Conservation (phyloP, 2,888 invertebrate genomes). For the Mactromeris polynyma region DNA sequence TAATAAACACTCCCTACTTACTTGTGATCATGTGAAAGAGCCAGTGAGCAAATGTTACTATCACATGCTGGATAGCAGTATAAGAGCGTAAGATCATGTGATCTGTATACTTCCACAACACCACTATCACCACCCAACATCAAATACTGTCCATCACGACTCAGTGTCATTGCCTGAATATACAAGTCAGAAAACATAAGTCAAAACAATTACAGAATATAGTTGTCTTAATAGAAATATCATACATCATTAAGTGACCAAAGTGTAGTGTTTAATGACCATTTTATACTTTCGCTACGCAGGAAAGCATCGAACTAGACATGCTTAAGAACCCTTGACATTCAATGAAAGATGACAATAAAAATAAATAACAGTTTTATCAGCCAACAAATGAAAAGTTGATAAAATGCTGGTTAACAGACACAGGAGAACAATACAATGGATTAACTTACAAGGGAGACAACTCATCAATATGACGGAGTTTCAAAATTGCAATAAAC, state of each 20-base stretch:
- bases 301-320: not conserved
- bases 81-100: conserved; percentile 97
- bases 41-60: conserved; percentile 96
- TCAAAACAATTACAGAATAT: no score
- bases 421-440: no score
- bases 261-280: no score
- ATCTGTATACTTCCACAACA: conserved; percentile 99
- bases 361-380: not conserved
- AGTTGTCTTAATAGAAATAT: no score
- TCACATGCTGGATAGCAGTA: conserved; percentile 99
- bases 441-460: no score
- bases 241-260: no score
- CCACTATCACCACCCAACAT: conserved; percentile 99
- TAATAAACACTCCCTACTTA: conserved; percentile 88
- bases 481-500: no score
- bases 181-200: not conserved
- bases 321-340: not conserved
- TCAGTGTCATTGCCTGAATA: conserved; percentile 91
- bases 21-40: conserved; percentile 99
- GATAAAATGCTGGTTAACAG: no score
- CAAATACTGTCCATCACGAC: conserved; percentile 99
- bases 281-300: no score
- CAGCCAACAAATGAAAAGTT: not conserved
- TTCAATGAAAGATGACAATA: not conserved
- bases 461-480: no score